A percentile compares a stretch with the other conserved stretches of the same genome.
These are phyloP conservation scores for Hesperia comma DNA, from an alignment of 2,888 invertebrate genomes.

Conservation along the genomic window DNA sequence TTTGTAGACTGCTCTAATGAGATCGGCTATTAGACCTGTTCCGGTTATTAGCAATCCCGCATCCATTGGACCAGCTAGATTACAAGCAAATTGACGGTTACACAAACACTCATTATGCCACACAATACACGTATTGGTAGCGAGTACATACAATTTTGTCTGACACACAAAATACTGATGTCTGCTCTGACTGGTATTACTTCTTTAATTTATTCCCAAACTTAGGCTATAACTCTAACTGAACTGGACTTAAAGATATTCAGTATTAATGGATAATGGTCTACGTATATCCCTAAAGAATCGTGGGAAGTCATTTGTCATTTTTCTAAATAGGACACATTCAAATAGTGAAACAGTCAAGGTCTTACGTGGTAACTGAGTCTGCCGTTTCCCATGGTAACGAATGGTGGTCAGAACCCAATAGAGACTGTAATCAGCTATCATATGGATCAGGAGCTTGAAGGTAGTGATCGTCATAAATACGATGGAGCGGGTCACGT, in stretches of 20 bases:
- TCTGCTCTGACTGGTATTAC: too few relatives aligned
- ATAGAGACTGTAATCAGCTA: conserved; percentile 90
- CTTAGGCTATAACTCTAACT: too few relatives aligned
- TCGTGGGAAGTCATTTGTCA: too few relatives aligned
- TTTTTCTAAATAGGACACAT: too few relatives aligned
- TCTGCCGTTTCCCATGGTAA: conserved; percentile 62
- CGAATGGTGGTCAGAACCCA: conserved; percentile 87
- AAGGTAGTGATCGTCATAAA: conserved; percentile 87
- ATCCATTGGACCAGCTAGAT: conserved; percentile 55
- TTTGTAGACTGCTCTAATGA: conserved; percentile 57
- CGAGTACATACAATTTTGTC: too few relatives aligned
- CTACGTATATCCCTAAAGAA: too few relatives aligned
- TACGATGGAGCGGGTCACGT: conserved; percentile 80
- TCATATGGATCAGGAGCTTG: conserved; percentile 89
- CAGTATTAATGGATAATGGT: too few relatives aligned
- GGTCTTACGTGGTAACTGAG: conserved; percentile 58
- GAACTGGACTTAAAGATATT: too few relatives aligned
- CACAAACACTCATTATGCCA: too few relatives aligned
- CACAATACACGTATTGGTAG: too few relatives aligned
- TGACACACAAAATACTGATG: too few relatives aligned
- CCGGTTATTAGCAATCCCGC: conserved; percentile 59
- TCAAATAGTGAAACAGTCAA: not conserved
- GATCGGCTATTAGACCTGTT: conserved; percentile 57
- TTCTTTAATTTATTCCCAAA: too few relatives aligned
- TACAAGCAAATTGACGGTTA: conserved; percentile 30